These are phyloP conservation scores for Lampris megalopsis DNA, from an alignment of 2,113 vertebrate genomes.

Conservation along the genomic window DNA sequence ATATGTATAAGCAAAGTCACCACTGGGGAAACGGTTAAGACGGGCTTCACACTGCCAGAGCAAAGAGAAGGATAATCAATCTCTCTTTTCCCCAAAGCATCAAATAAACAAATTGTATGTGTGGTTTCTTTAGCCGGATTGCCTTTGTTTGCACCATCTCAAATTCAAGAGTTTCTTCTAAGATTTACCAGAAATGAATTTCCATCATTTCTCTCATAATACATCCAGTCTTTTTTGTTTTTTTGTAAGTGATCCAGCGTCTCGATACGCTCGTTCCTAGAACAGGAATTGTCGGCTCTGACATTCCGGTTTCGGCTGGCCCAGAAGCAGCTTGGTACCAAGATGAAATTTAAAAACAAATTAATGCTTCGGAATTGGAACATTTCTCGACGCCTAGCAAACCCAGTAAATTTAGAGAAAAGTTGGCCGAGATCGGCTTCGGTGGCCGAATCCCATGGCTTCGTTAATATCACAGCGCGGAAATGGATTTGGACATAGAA, in stretches of 20 bases:
- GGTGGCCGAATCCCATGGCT: constrained; percentile 56
- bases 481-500: constrained; percentile 52
- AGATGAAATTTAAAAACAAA: constrained; percentile 38
- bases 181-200: background rate
- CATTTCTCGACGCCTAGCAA: constrained; percentile 44
- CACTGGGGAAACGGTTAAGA: constrained; percentile 76
- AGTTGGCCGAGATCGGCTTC: constrained; percentile 40
- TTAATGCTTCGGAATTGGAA: constrained; percentile 30
- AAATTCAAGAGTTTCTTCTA: constrained; percentile 1
- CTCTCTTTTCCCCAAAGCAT: constrained; percentile 73
- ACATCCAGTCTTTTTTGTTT: no score
- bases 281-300: background rate
- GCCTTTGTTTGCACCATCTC: constrained; percentile 33
- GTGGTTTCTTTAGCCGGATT: constrained; percentile 29
- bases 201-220: background rate
- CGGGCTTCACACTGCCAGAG: constrained; percentile 72
- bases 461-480: constrained; percentile 40
- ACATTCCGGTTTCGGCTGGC: background rate
- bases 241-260: no score
- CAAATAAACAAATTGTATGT: constrained; percentile 49
- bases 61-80: constrained; percentile 76
- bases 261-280: no score
- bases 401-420: constrained; percentile 40
- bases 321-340: constrained; percentile 18
- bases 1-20: constrained; percentile 85